Conservation (phyloP, 2,113 vertebrate species). For the Forbesichthys agassizii region DNA sequence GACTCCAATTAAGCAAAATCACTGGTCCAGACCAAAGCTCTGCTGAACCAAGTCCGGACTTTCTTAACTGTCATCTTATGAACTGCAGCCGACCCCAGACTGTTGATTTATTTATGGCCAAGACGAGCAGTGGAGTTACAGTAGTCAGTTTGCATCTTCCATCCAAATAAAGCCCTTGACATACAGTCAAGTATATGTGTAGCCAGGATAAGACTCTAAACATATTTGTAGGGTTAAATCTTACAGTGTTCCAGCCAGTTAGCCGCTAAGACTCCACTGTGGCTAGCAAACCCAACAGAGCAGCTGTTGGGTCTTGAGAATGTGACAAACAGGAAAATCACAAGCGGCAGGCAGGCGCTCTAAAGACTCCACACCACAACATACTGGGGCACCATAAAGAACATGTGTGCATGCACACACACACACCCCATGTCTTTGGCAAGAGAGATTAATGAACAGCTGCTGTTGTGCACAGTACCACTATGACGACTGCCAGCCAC, state of each 20-base stretch:
- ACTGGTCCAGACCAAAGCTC: neutral
- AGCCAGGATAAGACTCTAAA: neutral
- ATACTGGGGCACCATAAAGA: neutral
- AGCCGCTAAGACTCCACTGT: slow-evolving; percentile 3
- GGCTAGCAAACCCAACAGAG: slow-evolving; percentile 15
- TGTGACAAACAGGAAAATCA: slow-evolving; percentile 58
- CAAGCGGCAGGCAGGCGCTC: slow-evolving; percentile 47
- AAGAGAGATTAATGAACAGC: slow-evolving; percentile 47
- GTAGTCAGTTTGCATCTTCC: slow-evolving; percentile 47
- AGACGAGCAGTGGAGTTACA: slow-evolving; percentile 8
- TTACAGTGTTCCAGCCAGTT: slow-evolving; percentile 2
- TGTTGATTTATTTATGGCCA: slow-evolving; percentile 23
- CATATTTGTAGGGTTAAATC: slow-evolving; percentile 16
- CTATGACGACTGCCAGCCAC: slow-evolving; percentile 9
- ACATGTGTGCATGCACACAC: slow-evolving; percentile 7
- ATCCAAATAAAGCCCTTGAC: slow-evolving; percentile 41
- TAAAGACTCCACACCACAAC: slow-evolving; percentile 21
- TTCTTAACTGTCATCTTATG: slow-evolving; percentile 9
- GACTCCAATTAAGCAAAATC: neutral
- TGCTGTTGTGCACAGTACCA: slow-evolving; percentile 31
- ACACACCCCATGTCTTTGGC: slow-evolving; percentile 8
- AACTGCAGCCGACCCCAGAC: neutral
- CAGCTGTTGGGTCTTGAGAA: slow-evolving; percentile 67
- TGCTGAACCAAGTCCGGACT: neutral
- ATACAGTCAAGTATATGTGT: neutral